These are phyloP conservation scores for Brenthis hecate DNA, from an alignment of 2,888 invertebrate genomes.

Conservation along the genomic window DNA sequence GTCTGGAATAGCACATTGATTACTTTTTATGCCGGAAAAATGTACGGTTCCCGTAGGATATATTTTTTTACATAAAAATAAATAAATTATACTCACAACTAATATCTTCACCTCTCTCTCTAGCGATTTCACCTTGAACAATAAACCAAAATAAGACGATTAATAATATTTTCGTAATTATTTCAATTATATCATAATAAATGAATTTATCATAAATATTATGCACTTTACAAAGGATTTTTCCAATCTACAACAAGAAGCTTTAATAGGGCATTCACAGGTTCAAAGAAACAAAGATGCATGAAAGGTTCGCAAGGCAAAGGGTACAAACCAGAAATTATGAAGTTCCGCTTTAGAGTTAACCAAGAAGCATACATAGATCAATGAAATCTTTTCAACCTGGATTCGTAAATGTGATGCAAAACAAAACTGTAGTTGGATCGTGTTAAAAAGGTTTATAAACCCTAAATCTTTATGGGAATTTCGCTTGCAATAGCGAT, in stretches of 20 bases:
- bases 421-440: conserved; percentile 53
- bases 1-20: too few relatives aligned
- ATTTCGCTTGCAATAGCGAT: conserved; percentile 56
- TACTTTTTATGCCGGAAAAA: too few relatives aligned
- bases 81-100: conserved; percentile 84
- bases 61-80: background rate
- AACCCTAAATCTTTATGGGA: conserved; percentile 38
- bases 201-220: conserved; percentile 2
- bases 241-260: conserved; percentile 70
- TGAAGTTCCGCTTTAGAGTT: conserved; percentile 79
- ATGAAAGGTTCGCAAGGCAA: conserved; percentile 63
- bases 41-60: too few relatives aligned
- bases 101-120: conserved; percentile 88
- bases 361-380: conserved; percentile 80
- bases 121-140: conserved; percentile 88
- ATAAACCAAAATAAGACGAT: conserved; percentile 43
- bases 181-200: background rate
- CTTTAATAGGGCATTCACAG: conserved; percentile 64
- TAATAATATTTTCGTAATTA: background rate
- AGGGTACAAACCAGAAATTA: conserved; percentile 71
- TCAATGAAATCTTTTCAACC: conserved; percentile 56
- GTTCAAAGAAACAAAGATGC: conserved; percentile 56
- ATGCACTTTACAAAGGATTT: conserved; percentile 18
- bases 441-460: conserved; percentile 31
- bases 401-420: conserved; percentile 57